Percentiles rank a stretch among this genome's conserved stretches.
Evolutionary conservation across 2,888 invertebrate genomes (phyloP).

Genomic region (Athalia circularis): DNA sequence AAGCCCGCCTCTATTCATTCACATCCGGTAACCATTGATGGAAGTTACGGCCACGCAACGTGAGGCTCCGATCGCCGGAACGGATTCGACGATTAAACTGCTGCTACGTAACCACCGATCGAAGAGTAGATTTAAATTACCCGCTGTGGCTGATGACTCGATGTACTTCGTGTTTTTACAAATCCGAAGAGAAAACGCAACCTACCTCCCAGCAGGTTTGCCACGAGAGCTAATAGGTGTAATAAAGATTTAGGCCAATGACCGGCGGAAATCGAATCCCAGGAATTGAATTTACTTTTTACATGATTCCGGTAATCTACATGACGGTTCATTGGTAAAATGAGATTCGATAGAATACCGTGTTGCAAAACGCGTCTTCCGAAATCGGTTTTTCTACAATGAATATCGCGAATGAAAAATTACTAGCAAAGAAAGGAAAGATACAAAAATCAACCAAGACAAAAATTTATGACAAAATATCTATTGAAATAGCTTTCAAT

Average conservation of each 20-base stretch:
- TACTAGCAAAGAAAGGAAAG: not conserved
- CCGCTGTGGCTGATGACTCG: constrained; percentile 35
- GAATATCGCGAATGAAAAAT: not conserved
- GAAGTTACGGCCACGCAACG: constrained; percentile 53
- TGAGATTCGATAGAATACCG: too few relatives aligned
- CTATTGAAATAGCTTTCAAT: not conserved
- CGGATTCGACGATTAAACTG: constrained; percentile 37
- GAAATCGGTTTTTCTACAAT: too few relatives aligned
- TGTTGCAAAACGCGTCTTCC: too few relatives aligned
- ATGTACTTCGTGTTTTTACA: constrained; percentile 21
- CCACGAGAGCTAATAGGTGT: too few relatives aligned
- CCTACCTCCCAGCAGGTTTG: not conserved
- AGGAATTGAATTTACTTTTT: constrained; percentile 3
- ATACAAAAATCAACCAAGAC: too few relatives aligned
- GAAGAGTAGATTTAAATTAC: constrained; percentile 42
- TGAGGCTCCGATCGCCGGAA: constrained; percentile 40
- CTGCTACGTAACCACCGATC: constrained; percentile 36
- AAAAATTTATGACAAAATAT: not conserved
- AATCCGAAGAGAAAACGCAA: constrained; percentile 18
- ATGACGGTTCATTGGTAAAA: too few relatives aligned
- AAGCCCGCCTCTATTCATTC: constrained; percentile 62
- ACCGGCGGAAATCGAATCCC: constrained; percentile 13
- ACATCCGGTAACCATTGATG: constrained; percentile 63
- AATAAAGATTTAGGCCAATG: not conserved
- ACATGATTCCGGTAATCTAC: constrained; percentile 14